These are phyloP conservation scores for Pseudachorutes palmiensis DNA, from an alignment of 1,140 invertebrate species.

Conservation along the genomic window DNA sequence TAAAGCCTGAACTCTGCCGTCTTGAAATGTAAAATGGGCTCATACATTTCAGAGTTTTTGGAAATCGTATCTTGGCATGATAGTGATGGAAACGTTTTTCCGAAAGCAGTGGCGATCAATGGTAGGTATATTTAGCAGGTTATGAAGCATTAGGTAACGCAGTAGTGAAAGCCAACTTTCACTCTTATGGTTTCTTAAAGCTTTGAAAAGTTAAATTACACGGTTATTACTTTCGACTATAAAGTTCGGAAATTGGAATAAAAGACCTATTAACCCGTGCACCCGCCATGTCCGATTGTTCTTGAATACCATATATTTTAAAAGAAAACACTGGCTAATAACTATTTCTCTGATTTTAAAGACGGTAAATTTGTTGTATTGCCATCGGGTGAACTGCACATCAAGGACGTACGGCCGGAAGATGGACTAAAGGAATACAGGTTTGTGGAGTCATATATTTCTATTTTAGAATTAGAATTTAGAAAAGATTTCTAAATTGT, in stretches of 20 bases:
- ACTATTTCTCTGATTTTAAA: conserved; percentile 42
- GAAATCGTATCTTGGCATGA: conserved; percentile 79
- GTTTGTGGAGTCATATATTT: conserved; percentile 4
- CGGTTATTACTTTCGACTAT: not conserved
- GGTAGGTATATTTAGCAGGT: conserved; percentile 11
- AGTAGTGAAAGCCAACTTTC: too few relatives aligned
- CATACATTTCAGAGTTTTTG: conserved; percentile 86
- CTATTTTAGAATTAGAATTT: not conserved
- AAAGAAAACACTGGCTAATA: not conserved
- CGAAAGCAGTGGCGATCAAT: conserved; percentile 7
- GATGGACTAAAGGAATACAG: conserved; percentile 71
- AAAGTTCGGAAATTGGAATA: not conserved
- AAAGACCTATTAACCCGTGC: conserved; percentile 25
- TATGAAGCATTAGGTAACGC: too few relatives aligned
- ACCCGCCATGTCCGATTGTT: conserved; percentile 40
- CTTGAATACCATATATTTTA: conserved; percentile 28
- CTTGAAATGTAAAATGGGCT: conserved; percentile 82
- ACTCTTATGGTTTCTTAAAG: too few relatives aligned
- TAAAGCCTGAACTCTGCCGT: conserved; percentile 71
- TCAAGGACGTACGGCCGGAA: conserved; percentile 82
- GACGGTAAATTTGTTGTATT: conserved; percentile 89
- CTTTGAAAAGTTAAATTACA: too few relatives aligned
- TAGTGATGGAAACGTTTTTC: conserved; percentile 43
- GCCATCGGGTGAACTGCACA: conserved; percentile 86
- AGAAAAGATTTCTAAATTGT: conserved; percentile 52